Percentiles rank a stretch among this genome's conserved stretches.
These are phyloP conservation scores for Bembecia ichneumoniformis DNA, from an alignment of 2,888 invertebrate genomes.

Conservation along the genomic window DNA sequence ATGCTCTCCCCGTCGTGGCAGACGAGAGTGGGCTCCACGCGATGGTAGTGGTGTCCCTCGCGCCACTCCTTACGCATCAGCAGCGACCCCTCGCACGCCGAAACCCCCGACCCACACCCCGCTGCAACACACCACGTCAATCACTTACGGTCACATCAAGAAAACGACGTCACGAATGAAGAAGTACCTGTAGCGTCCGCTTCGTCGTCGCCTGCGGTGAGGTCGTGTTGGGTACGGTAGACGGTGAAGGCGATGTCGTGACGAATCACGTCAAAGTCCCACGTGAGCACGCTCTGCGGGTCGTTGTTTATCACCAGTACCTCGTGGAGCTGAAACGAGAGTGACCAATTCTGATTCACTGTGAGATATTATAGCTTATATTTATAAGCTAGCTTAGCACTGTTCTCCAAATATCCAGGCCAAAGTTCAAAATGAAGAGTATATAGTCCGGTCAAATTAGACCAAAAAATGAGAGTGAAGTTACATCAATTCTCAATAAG, in stretches of 20 bases:
- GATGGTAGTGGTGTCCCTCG: constrained; percentile 83
- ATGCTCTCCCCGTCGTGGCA: constrained; percentile 96
- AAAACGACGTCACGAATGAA: neutral
- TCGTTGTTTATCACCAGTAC: constrained; percentile 85
- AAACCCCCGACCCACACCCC: constrained; percentile 38
- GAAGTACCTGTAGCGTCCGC: constrained; percentile 29
- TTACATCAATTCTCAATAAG: no score
- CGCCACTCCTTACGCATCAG: constrained; percentile 78
- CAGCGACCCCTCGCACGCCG: constrained; percentile 62
- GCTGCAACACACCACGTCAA: constrained; percentile 24
- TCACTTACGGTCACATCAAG: no score
- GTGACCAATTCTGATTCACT: no score
- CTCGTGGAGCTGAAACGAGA: constrained; percentile 75
- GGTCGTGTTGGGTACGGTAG: constrained; percentile 48
- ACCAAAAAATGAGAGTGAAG: no score
- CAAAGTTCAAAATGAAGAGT: no score
- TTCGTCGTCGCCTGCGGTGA: constrained; percentile 19
- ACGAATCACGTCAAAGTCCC: constrained; percentile 96
- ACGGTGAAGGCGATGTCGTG: constrained; percentile 91
- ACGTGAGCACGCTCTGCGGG: constrained; percentile 91
- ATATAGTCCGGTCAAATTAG: no score
- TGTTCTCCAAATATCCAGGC: no score
- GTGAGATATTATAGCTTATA: no score
- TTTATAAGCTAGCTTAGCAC: no score
- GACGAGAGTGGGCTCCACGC: constrained; percentile 84